Base-by-base conservation (phyloP, 2,797 vertebrate genomes). In the Mustela erminea region DNA sequence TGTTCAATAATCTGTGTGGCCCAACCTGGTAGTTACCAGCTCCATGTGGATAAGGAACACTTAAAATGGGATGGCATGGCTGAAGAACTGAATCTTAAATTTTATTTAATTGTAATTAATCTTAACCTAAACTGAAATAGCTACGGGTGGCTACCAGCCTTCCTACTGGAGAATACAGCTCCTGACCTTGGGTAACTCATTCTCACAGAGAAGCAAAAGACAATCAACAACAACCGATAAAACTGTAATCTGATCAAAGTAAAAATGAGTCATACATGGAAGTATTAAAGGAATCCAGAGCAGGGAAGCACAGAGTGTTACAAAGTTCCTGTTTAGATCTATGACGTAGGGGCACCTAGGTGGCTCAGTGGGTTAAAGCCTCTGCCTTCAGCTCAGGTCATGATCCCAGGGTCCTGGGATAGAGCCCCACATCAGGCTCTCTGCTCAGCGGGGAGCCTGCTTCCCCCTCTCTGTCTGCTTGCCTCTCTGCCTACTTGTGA, bases 121-220 rank as follows among this genome's bases (percentile, higher is more conserved):
- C 58, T 68, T 89, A 58, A 89, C 46, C 75, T 87, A 86, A 93
- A 94, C 38, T 75, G 70, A 92, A 92, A 70, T 20, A 97, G 68
- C 25, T 29, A 68, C 13, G 12, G 23, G 14, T 66, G 17, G 80
- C 62, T 56, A 66, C 17, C 8, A 5, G 25, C 32, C 70, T 46
- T 83, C 25, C 12, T 88, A 66, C 3, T 49, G 25, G 84, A 64
- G 23, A 90, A 41, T 17, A 43, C 9, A 56, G 25, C 56, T 83
- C 56, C 58, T 60, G 87, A 88, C 43, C 41, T 91, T 27, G 32
- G 95, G 86, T 7, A 72, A 58, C 15, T 93, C 20, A 18, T 43
- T 85, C 13, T 56, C 41, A 87, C 1, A 14, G 43, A 95, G 86
- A 29, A 90, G 41, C 49, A 94, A 74, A 96, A 46, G 60, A 64